These are phyloP conservation scores for Pampusana beccarii DNA, from an alignment of 2,113 vertebrate species.

Conservation along the genomic window DNA sequence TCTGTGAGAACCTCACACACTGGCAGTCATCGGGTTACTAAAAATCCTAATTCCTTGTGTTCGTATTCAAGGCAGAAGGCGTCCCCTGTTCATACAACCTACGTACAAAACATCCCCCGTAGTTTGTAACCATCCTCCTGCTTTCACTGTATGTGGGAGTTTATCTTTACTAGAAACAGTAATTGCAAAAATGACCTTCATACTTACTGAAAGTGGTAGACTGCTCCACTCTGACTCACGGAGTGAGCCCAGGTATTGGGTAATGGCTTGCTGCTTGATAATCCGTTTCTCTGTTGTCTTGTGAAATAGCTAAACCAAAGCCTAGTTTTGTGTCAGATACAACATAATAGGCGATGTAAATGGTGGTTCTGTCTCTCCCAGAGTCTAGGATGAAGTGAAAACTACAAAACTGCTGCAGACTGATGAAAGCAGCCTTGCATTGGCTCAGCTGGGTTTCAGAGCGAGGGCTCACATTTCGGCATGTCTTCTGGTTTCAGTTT, in stretches of 20 bases:
- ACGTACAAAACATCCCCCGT: not conserved
- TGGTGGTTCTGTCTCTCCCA: not conserved
- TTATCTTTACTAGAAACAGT: conserved; percentile 60
- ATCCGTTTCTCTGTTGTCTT: not conserved
- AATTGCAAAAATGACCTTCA: conserved; percentile 5
- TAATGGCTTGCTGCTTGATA: not conserved
- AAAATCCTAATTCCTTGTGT: not conserved
- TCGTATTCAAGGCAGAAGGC: not conserved
- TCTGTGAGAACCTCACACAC: not conserved
- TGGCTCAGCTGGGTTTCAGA: not conserved
- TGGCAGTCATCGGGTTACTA: not conserved
- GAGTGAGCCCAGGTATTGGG: not conserved
- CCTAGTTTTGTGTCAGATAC: not conserved
- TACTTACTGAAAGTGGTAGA: conserved; percentile 50
- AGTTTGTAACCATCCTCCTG: not conserved
- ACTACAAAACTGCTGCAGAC: not conserved
- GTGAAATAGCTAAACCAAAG: not conserved
- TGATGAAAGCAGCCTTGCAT: not conserved
- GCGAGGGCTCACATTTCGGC: not conserved
- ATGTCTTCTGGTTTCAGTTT: not conserved
- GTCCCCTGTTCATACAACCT: not conserved
- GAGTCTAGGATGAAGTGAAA: not conserved
- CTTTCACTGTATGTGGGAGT: not conserved
- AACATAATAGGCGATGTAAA: rapidly evolving
- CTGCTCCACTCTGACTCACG: conserved; percentile 32